phyloP scores from a whole-genome alignment of 2,797 vertebrate genomes.

The Cyclopterus lumpus region DNA sequence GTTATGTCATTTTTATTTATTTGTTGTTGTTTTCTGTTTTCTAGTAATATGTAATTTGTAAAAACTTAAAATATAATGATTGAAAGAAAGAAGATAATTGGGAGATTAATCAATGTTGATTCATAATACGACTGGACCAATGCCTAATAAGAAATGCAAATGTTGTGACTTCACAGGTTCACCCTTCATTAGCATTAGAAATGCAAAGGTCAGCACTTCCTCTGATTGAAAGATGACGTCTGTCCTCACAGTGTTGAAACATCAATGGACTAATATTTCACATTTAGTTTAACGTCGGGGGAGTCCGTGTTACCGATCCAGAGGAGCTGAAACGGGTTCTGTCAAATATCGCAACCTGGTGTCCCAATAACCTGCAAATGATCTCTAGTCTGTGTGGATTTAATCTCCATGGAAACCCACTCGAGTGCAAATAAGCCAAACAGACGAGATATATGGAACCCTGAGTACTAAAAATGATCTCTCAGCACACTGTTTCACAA shows the following conservation, averaged over 20 bases:
- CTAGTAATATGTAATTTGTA: too few species aligned
- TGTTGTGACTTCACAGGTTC: too few species aligned
- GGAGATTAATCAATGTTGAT: neutral
- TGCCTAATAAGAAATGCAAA: neutral
- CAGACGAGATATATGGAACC: conserved; percentile 12
- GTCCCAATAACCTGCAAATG: neutral
- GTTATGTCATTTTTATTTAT: too few species aligned
- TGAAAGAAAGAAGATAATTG: too few species aligned
- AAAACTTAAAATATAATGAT: too few species aligned
- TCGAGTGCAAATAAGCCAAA: conserved; percentile 18
- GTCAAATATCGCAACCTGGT: neutral
- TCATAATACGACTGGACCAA: neutral
- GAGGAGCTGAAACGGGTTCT: neutral
- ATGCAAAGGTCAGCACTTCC: conserved; percentile 16
- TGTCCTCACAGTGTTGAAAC: neutral
- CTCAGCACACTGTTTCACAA: conserved; percentile 41
- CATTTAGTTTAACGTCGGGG: neutral
- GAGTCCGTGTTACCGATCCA: conserved; percentile 3
- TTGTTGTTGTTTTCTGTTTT: too few species aligned
- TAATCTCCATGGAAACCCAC: conserved; percentile 22
- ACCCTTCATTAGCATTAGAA: neutral
- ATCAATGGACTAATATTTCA: neutral
- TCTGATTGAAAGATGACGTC: neutral
- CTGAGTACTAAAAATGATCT: conserved; percentile 4
- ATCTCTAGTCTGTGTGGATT: conserved; percentile 3